Percentiles rank a stretch among this genome's conserved stretches.
These are phyloP conservation scores for Piezodorus guildinii DNA, from an alignment of 1,140 invertebrate species.

Conservation along the genomic window DNA sequence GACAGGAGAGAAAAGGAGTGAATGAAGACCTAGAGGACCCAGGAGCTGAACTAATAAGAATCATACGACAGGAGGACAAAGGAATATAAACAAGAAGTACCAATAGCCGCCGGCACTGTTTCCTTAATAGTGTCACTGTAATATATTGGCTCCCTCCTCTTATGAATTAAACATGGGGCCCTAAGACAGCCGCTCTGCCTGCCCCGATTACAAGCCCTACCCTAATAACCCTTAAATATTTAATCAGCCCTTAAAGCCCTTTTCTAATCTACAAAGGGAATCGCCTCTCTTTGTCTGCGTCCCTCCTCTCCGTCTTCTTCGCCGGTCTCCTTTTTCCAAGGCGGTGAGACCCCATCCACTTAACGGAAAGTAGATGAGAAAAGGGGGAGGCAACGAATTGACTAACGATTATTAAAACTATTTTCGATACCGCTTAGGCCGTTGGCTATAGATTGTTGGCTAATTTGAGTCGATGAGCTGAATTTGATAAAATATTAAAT, in stretches of 20 bases:
- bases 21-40: no score
- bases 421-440: no score
- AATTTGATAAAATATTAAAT: no score
- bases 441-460: no score
- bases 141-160: neutral
- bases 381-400: no score
- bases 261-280: constrained; percentile 10
- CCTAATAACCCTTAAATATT: constrained; percentile 7
- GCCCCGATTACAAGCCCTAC: neutral
- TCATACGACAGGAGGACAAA: neutral
- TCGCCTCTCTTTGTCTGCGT: constrained; percentile 14
- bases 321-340: neutral
- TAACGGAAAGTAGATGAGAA: no score
- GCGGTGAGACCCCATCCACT: neutral
- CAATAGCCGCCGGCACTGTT: neutral
- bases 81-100: neutral
- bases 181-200: neutral
- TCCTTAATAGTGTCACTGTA: constrained; percentile 1
- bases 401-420: no score
- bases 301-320: neutral
- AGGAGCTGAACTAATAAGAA: neutral
- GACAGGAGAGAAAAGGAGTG: no score
- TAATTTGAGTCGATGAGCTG: no score
- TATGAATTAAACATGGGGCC: neutral
- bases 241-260: constrained; percentile 5